Evolutionary conservation across 2,113 vertebrate genomes (phyloP).

Genomic region (Urocitellus parryii): DNA sequence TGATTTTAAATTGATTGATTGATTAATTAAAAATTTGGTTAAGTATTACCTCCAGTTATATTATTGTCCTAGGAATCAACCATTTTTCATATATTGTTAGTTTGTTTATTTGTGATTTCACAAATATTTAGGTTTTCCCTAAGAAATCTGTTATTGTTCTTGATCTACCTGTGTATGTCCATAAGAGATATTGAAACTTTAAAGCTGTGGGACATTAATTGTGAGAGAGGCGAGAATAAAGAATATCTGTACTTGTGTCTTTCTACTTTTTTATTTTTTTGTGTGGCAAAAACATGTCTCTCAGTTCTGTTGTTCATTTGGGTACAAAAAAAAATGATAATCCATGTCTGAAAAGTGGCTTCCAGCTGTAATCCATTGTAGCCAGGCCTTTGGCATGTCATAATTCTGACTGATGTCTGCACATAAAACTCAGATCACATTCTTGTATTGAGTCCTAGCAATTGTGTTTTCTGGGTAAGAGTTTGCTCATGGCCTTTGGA

Average conservation of each 20-base stretch:
- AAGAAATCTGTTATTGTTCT: not conserved
- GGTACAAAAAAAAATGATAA: not conserved
- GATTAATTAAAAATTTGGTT: not conserved
- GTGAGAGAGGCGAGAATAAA: not conserved
- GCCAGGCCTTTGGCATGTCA: not conserved
- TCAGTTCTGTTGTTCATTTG: not conserved
- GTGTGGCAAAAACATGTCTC: not conserved
- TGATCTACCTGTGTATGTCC: too few species aligned
- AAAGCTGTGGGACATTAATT: not conserved
- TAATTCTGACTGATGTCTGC: not conserved
- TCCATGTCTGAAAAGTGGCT: not conserved
- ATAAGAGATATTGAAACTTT: not conserved
- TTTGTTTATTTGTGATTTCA: not conserved
- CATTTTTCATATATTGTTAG: not conserved
- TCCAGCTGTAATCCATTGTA: not conserved
- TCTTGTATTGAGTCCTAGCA: not conserved
- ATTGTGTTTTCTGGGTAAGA: not conserved
- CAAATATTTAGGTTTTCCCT: not conserved
- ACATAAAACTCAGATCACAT: not conserved
- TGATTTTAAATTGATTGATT: not conserved
- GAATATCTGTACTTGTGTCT: not conserved
- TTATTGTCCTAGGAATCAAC: not conserved
- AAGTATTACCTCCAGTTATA: not conserved
- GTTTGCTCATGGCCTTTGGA: not conserved
- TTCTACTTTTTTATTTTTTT: not conserved